Evolutionary conservation across 2,888 invertebrate species (phyloP).

Genomic region (Andrena dorsata): DNA sequence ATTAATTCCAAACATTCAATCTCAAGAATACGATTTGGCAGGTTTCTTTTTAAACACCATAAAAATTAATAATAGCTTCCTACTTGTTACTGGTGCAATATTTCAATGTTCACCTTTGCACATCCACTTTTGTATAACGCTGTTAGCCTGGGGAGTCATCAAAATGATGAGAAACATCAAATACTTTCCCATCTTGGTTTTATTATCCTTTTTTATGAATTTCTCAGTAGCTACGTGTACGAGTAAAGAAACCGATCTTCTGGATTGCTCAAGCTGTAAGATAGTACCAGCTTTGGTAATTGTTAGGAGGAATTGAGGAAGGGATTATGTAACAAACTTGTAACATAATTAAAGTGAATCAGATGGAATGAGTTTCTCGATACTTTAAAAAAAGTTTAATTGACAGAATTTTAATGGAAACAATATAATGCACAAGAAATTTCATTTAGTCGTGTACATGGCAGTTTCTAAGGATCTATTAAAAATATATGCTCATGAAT

Average conservation of each 20-base stretch:
- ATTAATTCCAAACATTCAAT: no score
- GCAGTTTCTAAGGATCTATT: no score
- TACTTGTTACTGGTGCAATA: neutral
- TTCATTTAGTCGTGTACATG: neutral
- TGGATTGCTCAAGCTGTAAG: conserved; percentile 17
- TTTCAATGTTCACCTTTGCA: neutral
- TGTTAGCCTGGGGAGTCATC: neutral
- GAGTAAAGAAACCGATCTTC: conserved; percentile 12
- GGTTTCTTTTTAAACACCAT: no score
- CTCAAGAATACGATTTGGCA: no score
- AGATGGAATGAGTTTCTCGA: neutral
- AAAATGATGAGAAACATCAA: neutral
- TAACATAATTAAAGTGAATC: conserved; percentile 16
- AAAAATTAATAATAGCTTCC: no score
- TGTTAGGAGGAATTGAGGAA: conserved; percentile 1
- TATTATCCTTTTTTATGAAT: conserved; percentile 7
- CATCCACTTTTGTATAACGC: neutral
- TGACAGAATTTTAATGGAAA: neutral
- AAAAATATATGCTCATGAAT: no score
- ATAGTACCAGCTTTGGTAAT: conserved; percentile 13
- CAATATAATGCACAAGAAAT: neutral
- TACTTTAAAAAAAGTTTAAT: conserved; percentile 1
- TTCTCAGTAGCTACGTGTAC: neutral
- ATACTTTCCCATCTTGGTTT: conserved; percentile 9
- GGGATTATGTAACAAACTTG: neutral